These are phyloP conservation scores for Bombyx mandarina DNA, from an alignment of 1,140 invertebrate genomes.

Conservation along the genomic window DNA sequence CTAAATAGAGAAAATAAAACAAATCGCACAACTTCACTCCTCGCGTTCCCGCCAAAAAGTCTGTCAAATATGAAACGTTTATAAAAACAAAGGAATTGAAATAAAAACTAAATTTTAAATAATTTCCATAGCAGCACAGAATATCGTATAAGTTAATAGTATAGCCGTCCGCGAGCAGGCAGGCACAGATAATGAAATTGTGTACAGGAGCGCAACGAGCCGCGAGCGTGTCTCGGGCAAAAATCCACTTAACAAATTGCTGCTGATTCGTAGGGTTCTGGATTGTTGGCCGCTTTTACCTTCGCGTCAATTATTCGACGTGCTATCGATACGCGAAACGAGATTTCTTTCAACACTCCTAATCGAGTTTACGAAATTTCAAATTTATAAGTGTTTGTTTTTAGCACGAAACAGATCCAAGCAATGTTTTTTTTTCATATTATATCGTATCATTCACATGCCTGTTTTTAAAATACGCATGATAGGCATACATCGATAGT, in stretches of 20 bases:
- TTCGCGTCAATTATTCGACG: slow-evolving; percentile 56
- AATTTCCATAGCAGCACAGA: slow-evolving; percentile 49
- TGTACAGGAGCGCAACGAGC: slow-evolving; percentile 67
- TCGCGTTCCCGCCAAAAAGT: too few species aligned
- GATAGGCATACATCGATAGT: too few species aligned
- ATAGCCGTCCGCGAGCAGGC: slow-evolving; percentile 43
- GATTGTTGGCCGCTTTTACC: slow-evolving; percentile 65
- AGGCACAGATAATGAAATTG: slow-evolving; percentile 68
- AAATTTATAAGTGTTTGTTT: background rate
- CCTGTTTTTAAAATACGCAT: too few species aligned
- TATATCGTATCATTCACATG: too few species aligned
- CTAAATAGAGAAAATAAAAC: too few species aligned
- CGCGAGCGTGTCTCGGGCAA: slow-evolving; percentile 67
- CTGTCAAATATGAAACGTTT: background rate
- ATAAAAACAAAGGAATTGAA: background rate
- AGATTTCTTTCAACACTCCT: too few species aligned
- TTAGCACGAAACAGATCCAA: too few species aligned
- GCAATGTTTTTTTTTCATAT: too few species aligned
- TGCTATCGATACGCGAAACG: slow-evolving; percentile 48
- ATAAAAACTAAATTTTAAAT: slow-evolving; percentile 17
- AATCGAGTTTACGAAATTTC: too few species aligned
- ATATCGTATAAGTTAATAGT: slow-evolving; percentile 64
- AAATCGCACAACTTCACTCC: too few species aligned
- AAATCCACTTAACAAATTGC: slow-evolving; percentile 72
- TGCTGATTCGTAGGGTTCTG: slow-evolving; percentile 69